phyloP scores from a whole-genome alignment of 2,888 invertebrate genomes.

The Rhaphigaster nebulosa region DNA sequence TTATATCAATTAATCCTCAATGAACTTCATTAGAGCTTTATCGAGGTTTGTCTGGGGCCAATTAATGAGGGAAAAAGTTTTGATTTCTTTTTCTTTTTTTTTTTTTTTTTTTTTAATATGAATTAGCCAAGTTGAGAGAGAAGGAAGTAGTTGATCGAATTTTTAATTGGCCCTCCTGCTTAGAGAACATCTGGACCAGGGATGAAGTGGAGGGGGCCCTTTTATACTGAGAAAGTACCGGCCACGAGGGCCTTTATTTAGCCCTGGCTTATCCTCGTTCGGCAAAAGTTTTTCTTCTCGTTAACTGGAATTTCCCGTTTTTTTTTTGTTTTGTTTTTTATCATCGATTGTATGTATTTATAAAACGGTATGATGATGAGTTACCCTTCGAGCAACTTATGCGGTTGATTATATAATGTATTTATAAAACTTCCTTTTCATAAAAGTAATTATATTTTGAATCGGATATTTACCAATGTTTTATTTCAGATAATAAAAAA shows the following conservation, averaged over 20 bases:
- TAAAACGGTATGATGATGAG: not conserved
- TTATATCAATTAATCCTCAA: not conserved
- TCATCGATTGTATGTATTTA: not conserved
- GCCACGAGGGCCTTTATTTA: conserved; percentile 36
- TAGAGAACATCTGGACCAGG: conserved; percentile 1
- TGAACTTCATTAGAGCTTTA: not conserved
- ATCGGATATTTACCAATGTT: no score
- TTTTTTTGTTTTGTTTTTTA: not conserved
- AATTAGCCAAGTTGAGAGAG: conserved; percentile 29
- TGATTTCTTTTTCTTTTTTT: not conserved
- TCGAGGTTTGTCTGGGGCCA: not conserved
- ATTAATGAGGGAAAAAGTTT: conserved; percentile 15
- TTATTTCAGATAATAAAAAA: no score
- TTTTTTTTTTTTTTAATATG: conserved; percentile 38
- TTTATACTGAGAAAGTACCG: conserved; percentile 29
- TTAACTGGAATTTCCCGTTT: conserved; percentile 21
- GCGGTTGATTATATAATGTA: not conserved
- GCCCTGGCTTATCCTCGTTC: conserved; percentile 7
- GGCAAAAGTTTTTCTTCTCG: conserved; percentile 29
- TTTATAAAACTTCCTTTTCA: not conserved
- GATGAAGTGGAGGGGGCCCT: conserved; percentile 18
- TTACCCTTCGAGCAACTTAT: not conserved
- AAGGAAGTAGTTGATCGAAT: conserved; percentile 34
- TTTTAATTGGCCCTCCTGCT: conserved; percentile 40
- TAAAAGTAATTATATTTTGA: not conserved